Conservation (phyloP, 2,113 vertebrate species). For the Neomonachus schauinslandi region DNA sequence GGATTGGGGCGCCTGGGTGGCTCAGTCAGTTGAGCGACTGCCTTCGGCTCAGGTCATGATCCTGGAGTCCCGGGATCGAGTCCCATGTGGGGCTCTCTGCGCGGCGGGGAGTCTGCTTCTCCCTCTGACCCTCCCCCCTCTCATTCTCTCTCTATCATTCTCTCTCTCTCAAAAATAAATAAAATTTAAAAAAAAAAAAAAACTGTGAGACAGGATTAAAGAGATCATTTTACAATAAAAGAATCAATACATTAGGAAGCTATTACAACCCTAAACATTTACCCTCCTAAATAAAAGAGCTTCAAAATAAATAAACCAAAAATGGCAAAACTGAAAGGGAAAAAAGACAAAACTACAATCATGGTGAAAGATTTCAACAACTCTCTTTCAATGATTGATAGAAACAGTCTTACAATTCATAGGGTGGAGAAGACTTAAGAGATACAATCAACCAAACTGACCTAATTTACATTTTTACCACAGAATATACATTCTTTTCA, state of each 20-base stretch:
- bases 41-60: too few relatives aligned
- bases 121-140: too few relatives aligned
- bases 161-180: too few relatives aligned
- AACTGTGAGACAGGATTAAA: background rate
- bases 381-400: background rate
- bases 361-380: constrained; percentile 23
- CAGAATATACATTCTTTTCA: background rate
- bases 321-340: background rate
- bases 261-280: background rate
- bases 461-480: constrained; percentile 2
- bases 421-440: constrained; percentile 4
- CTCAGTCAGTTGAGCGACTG: too few relatives aligned
- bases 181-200: background rate
- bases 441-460: background rate
- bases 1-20: too few relatives aligned
- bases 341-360: constrained; percentile 39
- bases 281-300: background rate
- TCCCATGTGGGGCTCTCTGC: too few relatives aligned
- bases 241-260: background rate
- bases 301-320: constrained; percentile 24
- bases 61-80: too few relatives aligned
- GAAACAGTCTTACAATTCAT: background rate
- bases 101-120: too few relatives aligned
- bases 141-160: too few relatives aligned
- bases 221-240: background rate